phyloP scores from a whole-genome alignment of 2,113 vertebrate genomes.

The Gracilinanus agilis region DNA sequence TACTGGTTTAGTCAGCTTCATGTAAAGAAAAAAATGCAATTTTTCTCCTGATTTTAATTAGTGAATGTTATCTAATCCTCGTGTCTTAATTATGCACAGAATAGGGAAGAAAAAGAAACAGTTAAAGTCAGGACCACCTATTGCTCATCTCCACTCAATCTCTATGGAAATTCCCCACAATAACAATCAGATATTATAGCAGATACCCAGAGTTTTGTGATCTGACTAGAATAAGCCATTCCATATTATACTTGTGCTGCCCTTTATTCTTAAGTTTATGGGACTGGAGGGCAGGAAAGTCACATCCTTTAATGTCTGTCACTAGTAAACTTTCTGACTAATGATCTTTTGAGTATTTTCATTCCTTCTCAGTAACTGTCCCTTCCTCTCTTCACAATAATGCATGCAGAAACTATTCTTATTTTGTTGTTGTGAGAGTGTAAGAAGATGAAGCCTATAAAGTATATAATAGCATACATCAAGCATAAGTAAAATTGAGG shows the following conservation, averaged over 20 bases:
- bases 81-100: too few relatives aligned
- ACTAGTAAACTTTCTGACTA: not conserved
- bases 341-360: not conserved
- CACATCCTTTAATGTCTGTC: not conserved
- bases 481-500: not conserved
- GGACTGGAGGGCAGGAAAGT: not conserved
- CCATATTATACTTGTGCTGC: not conserved
- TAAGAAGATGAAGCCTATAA: not conserved
- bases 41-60: not conserved
- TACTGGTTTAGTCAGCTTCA: not conserved
- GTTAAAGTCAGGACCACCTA: not conserved
- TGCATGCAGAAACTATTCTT: not conserved
- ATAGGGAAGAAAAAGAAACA: not conserved
- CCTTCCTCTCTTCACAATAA: not conserved
- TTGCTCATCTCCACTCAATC: not conserved
- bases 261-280: not conserved
- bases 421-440: not conserved
- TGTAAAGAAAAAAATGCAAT: not conserved
- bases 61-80: not conserved
- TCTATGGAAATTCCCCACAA: not conserved
- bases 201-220: not conserved
- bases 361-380: not conserved
- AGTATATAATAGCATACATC: not conserved
- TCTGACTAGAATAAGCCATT: not conserved
- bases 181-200: not conserved